Conservation (phyloP, 2,888 invertebrate species). For the Ligdia adustata region DNA sequence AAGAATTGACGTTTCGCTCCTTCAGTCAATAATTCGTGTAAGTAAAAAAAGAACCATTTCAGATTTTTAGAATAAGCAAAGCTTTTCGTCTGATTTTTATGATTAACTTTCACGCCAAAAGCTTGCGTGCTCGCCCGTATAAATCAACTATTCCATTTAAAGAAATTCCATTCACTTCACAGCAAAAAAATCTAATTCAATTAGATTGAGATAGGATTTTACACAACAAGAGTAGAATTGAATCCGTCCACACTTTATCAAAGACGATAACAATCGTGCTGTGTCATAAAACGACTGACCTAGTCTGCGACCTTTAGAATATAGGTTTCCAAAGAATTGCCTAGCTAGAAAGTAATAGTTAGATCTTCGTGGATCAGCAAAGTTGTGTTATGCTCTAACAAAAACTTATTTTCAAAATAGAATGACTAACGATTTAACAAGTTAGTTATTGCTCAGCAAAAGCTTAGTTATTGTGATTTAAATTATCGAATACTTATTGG, state of each 20-base stretch:
- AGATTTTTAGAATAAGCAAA: no score
- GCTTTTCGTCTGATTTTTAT: no score
- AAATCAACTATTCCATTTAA: not conserved
- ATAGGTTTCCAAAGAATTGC: no score
- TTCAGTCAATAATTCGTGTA: no score
- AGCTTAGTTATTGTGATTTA: no score
- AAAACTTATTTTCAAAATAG: no score
- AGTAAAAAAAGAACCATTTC: no score
- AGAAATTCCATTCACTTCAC: conserved; percentile 1
- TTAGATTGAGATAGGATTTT: conserved; percentile 9
- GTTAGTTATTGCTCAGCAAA: no score
- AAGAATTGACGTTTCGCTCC: no score
- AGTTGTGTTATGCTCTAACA: no score
- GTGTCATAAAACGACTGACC: conserved; percentile 15
- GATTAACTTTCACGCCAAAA: not conserved
- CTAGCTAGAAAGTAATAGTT: not conserved
- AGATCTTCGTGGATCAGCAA: not conserved
- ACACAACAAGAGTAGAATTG: conserved; percentile 2
- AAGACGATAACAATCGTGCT: conserved; percentile 8
- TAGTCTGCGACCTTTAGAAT: conserved; percentile 25
- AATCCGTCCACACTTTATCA: conserved; percentile 12
- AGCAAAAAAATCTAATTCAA: conserved; percentile 8
- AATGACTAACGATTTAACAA: no score
- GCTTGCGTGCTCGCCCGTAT: not conserved
- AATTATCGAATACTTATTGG: no score